Base-by-base conservation (phyloP, 2,888 invertebrate species). In the Bugula neritina region DNA sequence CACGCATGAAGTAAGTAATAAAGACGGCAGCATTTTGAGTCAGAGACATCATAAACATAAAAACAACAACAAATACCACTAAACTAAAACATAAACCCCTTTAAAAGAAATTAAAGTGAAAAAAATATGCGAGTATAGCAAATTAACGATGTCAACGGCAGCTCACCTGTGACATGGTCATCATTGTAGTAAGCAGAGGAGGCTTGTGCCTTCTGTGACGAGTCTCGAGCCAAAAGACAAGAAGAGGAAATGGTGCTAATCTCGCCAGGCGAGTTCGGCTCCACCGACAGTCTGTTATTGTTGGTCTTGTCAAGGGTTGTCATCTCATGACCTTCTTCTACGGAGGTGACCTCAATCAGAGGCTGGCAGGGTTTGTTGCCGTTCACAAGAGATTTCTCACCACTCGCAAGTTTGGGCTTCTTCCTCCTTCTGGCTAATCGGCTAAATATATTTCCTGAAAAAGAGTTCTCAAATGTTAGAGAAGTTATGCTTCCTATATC, bases 261-360 rank as follows among this genome's bases (percentile, higher is more conserved):
- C 2, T 63, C 63, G 31, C 63, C 31, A 31, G 63, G 63, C 34
- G 31, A 21, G 31, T 13, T 63, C 13, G 63, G 63, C 2, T 63
- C 63, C 10, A 13, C 31, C 27, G 27, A 13, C 27, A 31, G 31
- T 31, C 31, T 63, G 34, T 63, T 63, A 31, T 63, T 63, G 31
- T 63, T 63, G n/a, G 31, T 63, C 2, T 31, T 31, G 31, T 63
- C 63, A 31, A 63, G 63, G 1, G 27, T 31, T 29, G 63, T 31
- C 63, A 63, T 63, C n/a, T 63, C 63, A n/a, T 63, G 31, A n/a
- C 29, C 34, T 13, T 31, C 63, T 29, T 63, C 63, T 25, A 3
- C 29, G 31, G n/a, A 31, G 31, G 13, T 63, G 2, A 10, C 10
- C 3, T n/a, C 31, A 29, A 13, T 13, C 5, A 34, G 21, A 25